A percentile compares a stretch with the other conserved stretches of the same genome.
phyloP scores from a whole-genome alignment of 2,888 invertebrate species.

The Cataglyphis rosenhaueri region DNA sequence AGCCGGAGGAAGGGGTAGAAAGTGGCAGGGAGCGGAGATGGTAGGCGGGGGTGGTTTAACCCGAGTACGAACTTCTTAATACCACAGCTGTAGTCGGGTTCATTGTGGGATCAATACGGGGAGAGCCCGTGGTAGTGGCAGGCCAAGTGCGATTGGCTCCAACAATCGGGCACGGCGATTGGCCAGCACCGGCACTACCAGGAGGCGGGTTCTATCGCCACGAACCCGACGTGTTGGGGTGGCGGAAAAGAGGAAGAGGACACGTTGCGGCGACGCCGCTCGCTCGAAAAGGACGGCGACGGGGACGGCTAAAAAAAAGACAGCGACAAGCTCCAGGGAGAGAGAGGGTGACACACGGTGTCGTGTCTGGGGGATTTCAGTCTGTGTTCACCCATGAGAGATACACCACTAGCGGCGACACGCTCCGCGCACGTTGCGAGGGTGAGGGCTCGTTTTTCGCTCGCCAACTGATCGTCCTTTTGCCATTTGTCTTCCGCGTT shows the following conservation, averaged over 20 bases:
- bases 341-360: conserved; percentile 79
- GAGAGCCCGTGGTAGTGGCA: conserved; percentile 83
- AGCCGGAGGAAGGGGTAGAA: conserved; percentile 48
- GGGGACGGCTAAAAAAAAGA: conserved; percentile 77
- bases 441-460: conserved; percentile 63
- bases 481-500: not conserved
- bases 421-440: conserved; percentile 72
- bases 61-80: conserved; percentile 81
- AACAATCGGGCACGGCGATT: conserved; percentile 76
- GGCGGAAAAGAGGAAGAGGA: conserved; percentile 69
- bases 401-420: conserved; percentile 76
- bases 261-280: conserved; percentile 53
- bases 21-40: conserved; percentile 49
- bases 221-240: conserved; percentile 66
- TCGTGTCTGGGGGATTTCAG: conserved; percentile 81
- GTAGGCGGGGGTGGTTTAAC: conserved; percentile 76
- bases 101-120: conserved; percentile 85
- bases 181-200: conserved; percentile 80
- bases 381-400: conserved; percentile 85
- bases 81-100: conserved; percentile 78
- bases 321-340: conserved; percentile 73
- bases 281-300: conserved; percentile 67
- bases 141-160: conserved; percentile 82
- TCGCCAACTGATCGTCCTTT: conserved; percentile 28
- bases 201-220: conserved; percentile 80